Evolutionary conservation across 1,140 invertebrate species (phyloP).

Genomic region (Eriocheir sinensis): DNA sequence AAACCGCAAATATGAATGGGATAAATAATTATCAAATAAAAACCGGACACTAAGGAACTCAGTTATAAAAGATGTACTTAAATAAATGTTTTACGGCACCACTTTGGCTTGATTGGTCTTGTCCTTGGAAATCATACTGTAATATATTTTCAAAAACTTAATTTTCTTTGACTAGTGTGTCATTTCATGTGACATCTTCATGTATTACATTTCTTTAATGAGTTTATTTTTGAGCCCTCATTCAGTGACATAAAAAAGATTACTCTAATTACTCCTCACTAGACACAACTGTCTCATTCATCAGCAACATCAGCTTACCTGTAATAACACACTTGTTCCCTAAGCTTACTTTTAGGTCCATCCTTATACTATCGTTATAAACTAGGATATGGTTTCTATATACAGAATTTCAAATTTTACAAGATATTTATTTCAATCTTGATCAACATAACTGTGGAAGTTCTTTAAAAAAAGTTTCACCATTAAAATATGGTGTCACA

Average conservation of each 20-base stretch:
- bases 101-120: too few relatives aligned
- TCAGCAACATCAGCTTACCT: neutral
- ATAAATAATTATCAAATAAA: too few relatives aligned
- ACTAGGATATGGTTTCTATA: constrained; percentile 16
- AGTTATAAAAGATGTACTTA: too few relatives aligned
- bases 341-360: neutral
- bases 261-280: neutral
- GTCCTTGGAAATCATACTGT: too few relatives aligned
- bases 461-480: neutral
- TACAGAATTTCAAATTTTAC: neutral
- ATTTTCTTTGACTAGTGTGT: too few relatives aligned
- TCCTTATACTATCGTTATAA: neutral
- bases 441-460: neutral
- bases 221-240: neutral
- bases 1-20: too few relatives aligned
- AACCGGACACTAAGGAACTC: too few relatives aligned
- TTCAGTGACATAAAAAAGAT: neutral
- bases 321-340: neutral
- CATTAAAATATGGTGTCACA: constrained; percentile 5
- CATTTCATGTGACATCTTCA: too few relatives aligned
- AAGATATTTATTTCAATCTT: constrained; percentile 5
- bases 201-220: too few relatives aligned
- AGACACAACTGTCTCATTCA: neutral
- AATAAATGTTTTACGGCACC: too few relatives aligned
- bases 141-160: too few relatives aligned